phyloP scores from a whole-genome alignment of 2,113 vertebrate genomes.

The Isichthys henryi region DNA sequence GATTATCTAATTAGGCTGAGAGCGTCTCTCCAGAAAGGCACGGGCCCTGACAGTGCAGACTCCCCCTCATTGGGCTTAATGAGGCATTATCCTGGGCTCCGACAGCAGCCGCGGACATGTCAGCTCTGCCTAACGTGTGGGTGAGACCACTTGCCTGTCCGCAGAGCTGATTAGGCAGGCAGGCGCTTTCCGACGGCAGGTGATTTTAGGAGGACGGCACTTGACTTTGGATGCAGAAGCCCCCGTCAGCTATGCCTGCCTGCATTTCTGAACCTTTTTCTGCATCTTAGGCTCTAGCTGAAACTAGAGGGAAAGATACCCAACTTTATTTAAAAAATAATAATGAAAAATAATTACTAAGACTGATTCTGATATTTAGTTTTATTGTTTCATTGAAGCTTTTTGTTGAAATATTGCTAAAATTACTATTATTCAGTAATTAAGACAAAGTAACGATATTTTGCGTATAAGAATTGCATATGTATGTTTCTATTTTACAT shows the following conservation, averaged over 20 bases:
- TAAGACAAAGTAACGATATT: neutral
- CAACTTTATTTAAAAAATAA: neutral
- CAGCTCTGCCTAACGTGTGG: conserved; percentile 28
- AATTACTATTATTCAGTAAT: neutral
- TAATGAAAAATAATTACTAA: neutral
- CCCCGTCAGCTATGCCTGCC: neutral
- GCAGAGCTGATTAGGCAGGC: conserved; percentile 14
- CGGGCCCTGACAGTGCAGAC: conserved; percentile 29
- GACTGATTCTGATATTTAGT: neutral
- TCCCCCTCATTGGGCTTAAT: conserved; percentile 42
- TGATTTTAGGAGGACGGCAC: neutral
- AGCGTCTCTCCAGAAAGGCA: conserved; percentile 23
- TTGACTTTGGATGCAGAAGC: neutral
- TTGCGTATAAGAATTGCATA: neutral
- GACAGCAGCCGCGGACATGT: conserved; percentile 23
- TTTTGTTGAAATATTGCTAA: neutral
- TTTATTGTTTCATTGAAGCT: neutral
- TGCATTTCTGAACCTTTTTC: neutral
- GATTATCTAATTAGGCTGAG: conserved; percentile 41
- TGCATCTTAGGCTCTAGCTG: neutral
- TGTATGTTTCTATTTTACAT: neutral
- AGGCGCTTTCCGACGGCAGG: neutral
- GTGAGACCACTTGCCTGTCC: conserved; percentile 1
- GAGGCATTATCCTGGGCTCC: conserved; percentile 37
- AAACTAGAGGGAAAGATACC: neutral